Evolutionary conservation across 2,113 vertebrate genomes (phyloP).

Genomic region (Merops nubicus): DNA sequence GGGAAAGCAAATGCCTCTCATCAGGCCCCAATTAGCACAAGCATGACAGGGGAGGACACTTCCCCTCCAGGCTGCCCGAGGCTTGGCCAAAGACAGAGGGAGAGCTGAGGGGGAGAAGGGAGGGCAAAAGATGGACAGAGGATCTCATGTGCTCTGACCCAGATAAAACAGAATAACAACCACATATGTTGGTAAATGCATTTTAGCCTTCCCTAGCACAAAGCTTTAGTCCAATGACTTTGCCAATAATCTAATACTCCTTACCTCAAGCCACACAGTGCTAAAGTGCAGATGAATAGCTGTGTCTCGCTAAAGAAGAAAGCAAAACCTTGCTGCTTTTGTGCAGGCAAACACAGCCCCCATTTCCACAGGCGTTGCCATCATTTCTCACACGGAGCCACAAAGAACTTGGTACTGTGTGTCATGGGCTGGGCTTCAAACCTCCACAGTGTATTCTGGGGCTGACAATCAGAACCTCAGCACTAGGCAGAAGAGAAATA

Average conservation of each 20-base stretch:
- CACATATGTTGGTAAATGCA: background rate
- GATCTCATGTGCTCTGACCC: background rate
- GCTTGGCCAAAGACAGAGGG: background rate
- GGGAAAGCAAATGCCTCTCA: conserved; percentile 29
- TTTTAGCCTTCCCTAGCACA: background rate
- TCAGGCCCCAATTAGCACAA: conserved; percentile 30
- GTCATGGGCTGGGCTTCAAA: background rate
- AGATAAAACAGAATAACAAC: background rate
- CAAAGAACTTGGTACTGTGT: background rate
- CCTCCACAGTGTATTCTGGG: fast-evolving
- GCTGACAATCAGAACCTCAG: background rate
- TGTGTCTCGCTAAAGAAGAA: background rate
- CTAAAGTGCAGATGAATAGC: background rate
- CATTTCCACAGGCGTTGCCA: background rate
- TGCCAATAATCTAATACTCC: background rate
- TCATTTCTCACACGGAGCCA: background rate
- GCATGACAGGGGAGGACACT: background rate
- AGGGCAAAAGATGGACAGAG: background rate
- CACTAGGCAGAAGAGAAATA: background rate
- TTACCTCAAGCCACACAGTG: background rate
- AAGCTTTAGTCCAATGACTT: background rate
- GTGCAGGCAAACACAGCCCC: too few relatives aligned
- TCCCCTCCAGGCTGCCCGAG: background rate
- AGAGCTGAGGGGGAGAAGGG: background rate
- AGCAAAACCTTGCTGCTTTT: background rate